Base-by-base conservation (phyloP, 2,113 vertebrate species). In the Dipodomys spectabilis region DNA sequence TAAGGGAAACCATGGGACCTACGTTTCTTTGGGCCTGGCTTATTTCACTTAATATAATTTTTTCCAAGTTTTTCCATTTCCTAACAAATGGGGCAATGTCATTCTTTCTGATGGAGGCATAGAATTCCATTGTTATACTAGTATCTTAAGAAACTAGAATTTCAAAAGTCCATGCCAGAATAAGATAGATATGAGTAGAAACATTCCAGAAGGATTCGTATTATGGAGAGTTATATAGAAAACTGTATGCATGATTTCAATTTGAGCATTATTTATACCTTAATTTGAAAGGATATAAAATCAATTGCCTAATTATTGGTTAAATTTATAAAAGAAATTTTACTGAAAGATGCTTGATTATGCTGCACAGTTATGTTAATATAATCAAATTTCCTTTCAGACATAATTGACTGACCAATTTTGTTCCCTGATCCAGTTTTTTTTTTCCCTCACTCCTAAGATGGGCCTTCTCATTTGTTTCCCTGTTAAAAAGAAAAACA, bases 231-330 rank as follows among this genome's bases (percentile, higher is more conserved):
- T 67, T 88, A 72, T 91, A 82, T 11, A 86, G 71, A 95, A 95
- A 94, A 95, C 69, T 6, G 0, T 74, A 75, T 88, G 32, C 27
- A 86, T 94, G 86, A 93, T 69, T 95, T 84, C 39, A 85, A 78
- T 90, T 83, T 83, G 79, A 95, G 78, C 23, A 86, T 86, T 96
- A 94, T 88, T 96, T 92, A 96, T 85, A 96, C 82, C 95, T 94
- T 96, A 93, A 96, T 97, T 91, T 95, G 91, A 93, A n/a, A 89
- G 80, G 84, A 83, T 92, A 91, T 94, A 95, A 96, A 97, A 96
- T 91, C 81, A 96, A 94, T 94, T 96, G 92, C 78, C 87, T 94
- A 95, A 96, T 95, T 94, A 96, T 95, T 95, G 90, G 81, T 93
- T 95, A 96, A 94, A 94, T 87, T 87, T 95, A 73, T 90, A 86